phyloP scores from a whole-genome alignment of 2,797 vertebrate genomes.

The Novumbra hubbsi region DNA sequence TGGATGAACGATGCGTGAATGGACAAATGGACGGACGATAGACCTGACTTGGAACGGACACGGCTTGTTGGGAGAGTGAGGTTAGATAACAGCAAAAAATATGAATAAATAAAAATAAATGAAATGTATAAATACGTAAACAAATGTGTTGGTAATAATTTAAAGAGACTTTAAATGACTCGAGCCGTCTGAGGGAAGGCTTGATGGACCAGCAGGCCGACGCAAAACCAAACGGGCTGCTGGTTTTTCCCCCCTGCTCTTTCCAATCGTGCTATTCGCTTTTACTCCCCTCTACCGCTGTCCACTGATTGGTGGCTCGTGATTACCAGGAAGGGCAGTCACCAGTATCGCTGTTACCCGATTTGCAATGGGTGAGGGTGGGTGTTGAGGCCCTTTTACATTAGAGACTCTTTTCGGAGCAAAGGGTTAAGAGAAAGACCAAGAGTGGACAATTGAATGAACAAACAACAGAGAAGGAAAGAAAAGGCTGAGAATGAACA shows the following conservation, averaged over 20 bases:
- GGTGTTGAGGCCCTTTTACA: neutral
- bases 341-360: neutral
- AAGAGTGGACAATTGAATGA: neutral
- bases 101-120: neutral
- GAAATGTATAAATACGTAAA: neutral
- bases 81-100: neutral
- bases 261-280: neutral
- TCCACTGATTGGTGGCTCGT: neutral
- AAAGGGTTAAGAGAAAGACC: neutral
- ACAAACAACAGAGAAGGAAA: neutral
- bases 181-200: neutral
- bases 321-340: neutral
- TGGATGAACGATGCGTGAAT: neutral
- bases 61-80: neutral
- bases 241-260: neutral
- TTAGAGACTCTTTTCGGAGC: neutral
- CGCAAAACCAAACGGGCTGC: neutral
- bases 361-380: neutral
- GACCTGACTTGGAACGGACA: neutral
- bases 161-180: neutral
- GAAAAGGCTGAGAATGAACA: neutral
- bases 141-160: neutral
- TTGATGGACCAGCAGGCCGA: neutral
- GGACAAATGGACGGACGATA: no score
- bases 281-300: neutral